Base-by-base conservation (phyloP, 2,113 vertebrate species). In the Dicaeum eximium region DNA sequence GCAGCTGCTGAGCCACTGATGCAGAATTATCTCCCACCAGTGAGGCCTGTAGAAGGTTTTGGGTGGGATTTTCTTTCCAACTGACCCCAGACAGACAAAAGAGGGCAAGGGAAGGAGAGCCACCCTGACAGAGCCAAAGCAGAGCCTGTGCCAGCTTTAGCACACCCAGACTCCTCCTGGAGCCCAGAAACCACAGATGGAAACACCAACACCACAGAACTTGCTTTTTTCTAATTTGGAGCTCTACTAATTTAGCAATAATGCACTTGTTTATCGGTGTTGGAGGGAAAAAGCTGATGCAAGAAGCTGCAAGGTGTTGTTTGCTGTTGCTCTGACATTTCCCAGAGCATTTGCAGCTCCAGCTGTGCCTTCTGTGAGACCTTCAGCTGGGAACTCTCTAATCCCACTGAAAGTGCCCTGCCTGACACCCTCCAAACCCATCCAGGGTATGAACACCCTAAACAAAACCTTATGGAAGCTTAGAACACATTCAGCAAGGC, bases 241-340 rank as follows among this genome's bases (percentile, higher is more conserved):
- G 48, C 48, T 92, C 57, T 67, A 53, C 78, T 83, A 86, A 45
- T 18, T 40, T 47, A 74, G 23, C 27, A 92, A 44, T 50, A 94
- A 93, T 27, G 22, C 38, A 56, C 83, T 97, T 98, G 96, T 97
- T 98, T 97, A 93, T 83, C n/a, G 31, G 53, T 35, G 71, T 7
- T 75, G 83, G 27, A 94, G 79, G 69, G 88, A 79, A 80, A 95
- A 90, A 96, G 79, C 93, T 97, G 96, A 97, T 98, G 96, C 88
- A 97, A 97, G 78, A 42, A 62, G 81, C 75, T 97, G 92, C 85
- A 97, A 97, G 90, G 96, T 40, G 66, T 10, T 97, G 92, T 77
- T 95, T 96, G 97, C 77, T 92, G 37, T 20, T 80, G 54, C 7
- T 62, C 25, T 83, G 48, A 17, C 20, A 54, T 71, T 42, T 65